Conservation (phyloP, 2,888 invertebrate species). For the Arrhopalites spinosus region DNA sequence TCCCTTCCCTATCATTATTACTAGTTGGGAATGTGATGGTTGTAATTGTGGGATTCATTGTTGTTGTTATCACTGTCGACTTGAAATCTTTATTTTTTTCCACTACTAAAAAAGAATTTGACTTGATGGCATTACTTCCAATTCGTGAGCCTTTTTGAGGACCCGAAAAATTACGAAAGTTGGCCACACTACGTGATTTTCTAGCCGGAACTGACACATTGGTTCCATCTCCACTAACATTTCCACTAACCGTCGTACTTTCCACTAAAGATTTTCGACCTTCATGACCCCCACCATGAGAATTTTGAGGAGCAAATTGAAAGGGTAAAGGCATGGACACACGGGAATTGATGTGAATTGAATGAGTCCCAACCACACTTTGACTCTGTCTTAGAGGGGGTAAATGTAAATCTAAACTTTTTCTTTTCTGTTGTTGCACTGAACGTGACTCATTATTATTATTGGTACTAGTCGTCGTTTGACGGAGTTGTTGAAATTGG, state of each 20-base stretch:
- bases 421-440: neutral
- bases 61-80: neutral
- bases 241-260: too few species aligned
- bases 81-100: neutral
- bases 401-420: neutral
- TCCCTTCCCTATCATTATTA: neutral
- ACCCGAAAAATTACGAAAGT: constrained; percentile 45
- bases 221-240: too few species aligned
- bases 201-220: too few species aligned
- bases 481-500: constrained; percentile 5
- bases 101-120: constrained; percentile 36
- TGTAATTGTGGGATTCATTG: neutral
- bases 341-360: too few species aligned
- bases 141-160: neutral
- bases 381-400: constrained; percentile 19
- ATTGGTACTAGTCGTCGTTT: too few species aligned
- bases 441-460: neutral
- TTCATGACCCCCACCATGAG: too few species aligned
- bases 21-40: neutral
- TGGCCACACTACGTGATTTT: constrained; percentile 50
- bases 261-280: too few species aligned
- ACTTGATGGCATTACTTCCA: constrained; percentile 24
- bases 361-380: neutral
- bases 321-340: too few species aligned
- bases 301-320: too few species aligned